Evolutionary conservation across 2,797 vertebrate genomes (phyloP), one percentile per base, ranked within the genome.

Genomic region (Lindbergichthys nudifrons): DNA sequence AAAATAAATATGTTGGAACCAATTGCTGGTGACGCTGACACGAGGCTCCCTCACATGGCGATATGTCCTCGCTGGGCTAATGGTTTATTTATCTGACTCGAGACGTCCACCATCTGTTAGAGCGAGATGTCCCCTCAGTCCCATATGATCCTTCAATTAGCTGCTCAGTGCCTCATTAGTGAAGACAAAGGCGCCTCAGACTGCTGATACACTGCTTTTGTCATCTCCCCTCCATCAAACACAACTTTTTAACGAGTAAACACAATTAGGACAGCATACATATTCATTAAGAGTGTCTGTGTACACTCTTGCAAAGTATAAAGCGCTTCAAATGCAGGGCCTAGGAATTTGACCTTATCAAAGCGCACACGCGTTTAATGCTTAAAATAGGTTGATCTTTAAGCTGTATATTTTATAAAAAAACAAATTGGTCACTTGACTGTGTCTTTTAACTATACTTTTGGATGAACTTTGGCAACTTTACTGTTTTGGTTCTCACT

Each of bases 71-170:
- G 48, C 71, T 51, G 68, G 52, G 77, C 73, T 81, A 63, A 81
- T 84, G 74, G 70, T 75, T 73, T 85, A 73, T 85, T 84, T 88
- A 79, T 87, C 73, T 81, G 80, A 88, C 57, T 82, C 66, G 53
- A 79, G 75, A 77, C 80, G 80, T 45, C 23, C 6, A 45, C 89
- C 92, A 91, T 92, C 89, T 91, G 87, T 88, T 81, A 46, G 54
- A 45, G 52, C 50, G 77, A 84, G 62, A 75, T 76, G 4, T 48
- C 42, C 73, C 70, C 77, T 73, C 75, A 30, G 48, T 68, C 72
- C 83, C 66, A 53, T 76, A 70, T 86, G 83, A 88, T 88, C 72
- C 76, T 80, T 69, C 80, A 81, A 82, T 87, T 83, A 89, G 68
- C 76, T 23, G 68, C 75, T 82, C 67, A 58, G 50, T 16, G 59